phyloP scores from a whole-genome alignment of 2,113 vertebrate species.

The Phylloscopus whistleri region DNA sequence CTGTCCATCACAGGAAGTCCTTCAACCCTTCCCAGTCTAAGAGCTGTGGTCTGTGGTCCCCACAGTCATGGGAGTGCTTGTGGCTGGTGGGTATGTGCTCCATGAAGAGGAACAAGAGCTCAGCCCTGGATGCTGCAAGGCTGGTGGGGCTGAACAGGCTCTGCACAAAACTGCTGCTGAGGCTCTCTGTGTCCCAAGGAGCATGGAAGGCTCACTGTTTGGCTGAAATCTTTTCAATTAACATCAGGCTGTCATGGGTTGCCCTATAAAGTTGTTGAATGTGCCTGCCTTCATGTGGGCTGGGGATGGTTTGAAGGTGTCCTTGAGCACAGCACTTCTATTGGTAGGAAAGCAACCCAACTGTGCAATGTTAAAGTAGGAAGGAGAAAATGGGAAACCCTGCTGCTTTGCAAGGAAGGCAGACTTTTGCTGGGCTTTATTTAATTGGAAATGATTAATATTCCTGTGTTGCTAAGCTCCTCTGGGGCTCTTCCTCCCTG shows the following conservation, averaged over 20 bases:
- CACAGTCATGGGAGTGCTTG: rapidly evolving
- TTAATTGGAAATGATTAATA: not conserved
- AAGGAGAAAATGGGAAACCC: not conserved
- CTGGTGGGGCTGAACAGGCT: not conserved
- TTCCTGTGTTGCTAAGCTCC: not conserved
- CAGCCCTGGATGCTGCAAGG: not conserved
- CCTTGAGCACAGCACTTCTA: not conserved
- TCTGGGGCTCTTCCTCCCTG: not conserved
- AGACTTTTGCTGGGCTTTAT: not conserved
- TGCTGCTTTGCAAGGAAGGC: not conserved
- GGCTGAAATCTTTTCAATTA: not conserved
- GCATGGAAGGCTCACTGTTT: rapidly evolving
- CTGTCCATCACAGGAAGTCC: not conserved
- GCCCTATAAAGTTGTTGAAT: not conserved
- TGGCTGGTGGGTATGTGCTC: not conserved
- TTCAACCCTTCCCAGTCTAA: not conserved
- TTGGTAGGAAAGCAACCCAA: not conserved
- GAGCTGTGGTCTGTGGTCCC: not conserved
- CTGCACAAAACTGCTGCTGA: not conserved
- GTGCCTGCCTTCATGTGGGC: rapidly evolving
- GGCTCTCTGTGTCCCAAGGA: not conserved
- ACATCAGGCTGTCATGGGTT: not conserved
- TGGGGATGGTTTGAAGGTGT: not conserved
- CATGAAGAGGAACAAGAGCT: not conserved
- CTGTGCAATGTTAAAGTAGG: not conserved